A percentile compares a stretch with the other conserved stretches of the same genome.
These are phyloP conservation scores for Bos javanicus DNA, from an alignment of 2,113 vertebrate species.

Conservation along the genomic window DNA sequence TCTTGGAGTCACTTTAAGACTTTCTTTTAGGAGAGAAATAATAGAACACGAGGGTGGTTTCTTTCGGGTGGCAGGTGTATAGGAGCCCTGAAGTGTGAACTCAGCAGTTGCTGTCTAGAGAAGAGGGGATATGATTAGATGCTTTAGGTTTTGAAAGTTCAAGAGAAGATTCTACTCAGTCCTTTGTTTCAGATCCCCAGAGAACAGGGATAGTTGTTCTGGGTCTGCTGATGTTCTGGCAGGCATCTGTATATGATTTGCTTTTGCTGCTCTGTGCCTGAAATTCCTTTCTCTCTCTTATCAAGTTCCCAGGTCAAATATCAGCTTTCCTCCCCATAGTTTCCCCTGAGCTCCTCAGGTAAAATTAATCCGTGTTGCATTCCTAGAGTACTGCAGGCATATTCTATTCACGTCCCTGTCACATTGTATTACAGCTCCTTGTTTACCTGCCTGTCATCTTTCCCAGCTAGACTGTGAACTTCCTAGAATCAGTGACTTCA, in stretches of 20 bases:
- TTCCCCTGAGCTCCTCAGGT: background rate
- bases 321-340: background rate
- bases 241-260: background rate
- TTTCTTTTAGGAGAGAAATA: conserved; percentile 10
- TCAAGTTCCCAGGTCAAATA: conserved; percentile 15
- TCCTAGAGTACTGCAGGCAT: background rate
- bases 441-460: conserved; percentile 35
- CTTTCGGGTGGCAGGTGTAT: background rate
- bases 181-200: background rate
- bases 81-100: background rate
- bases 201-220: background rate
- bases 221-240: background rate
- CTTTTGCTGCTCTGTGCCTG: background rate
- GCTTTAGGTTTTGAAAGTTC: background rate
- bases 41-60: conserved; percentile 8
- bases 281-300: background rate
- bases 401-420: conserved; percentile 4
- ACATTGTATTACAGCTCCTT: conserved; percentile 44
- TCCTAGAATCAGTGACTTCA: conserved; percentile 23
- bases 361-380: background rate
- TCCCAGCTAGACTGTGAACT: background rate
- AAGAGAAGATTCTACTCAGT: conserved; percentile 6
- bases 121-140: background rate
- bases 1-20: background rate
- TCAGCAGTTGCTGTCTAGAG: background rate